Evolutionary conservation across 2,888 invertebrate species (phyloP).

Genomic region (Macrosoma leucophasiata): DNA sequence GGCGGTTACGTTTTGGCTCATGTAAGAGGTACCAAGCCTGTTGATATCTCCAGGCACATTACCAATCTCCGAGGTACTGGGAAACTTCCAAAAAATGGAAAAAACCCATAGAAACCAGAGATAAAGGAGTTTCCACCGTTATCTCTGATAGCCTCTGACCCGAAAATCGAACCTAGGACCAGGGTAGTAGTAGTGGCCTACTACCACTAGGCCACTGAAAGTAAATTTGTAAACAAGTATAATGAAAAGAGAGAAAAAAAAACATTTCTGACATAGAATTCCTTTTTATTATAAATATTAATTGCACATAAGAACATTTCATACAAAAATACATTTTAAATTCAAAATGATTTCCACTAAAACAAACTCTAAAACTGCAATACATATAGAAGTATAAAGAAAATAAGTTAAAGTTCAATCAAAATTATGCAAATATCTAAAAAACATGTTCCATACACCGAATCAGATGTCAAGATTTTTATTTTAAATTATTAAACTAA

Average conservation of each 20-base stretch:
- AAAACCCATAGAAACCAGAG: too few species aligned
- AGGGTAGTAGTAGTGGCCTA: too few species aligned
- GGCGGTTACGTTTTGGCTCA: too few species aligned
- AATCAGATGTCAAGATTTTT: slow-evolving; percentile 56
- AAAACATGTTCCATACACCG: slow-evolving; percentile 18
- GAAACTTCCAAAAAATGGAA: too few species aligned
- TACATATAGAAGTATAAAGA: slow-evolving; percentile 25
- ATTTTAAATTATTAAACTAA: slow-evolving; percentile 20
- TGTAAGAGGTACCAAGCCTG: too few species aligned
- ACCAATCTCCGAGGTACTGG: too few species aligned
- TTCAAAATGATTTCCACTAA: slow-evolving; percentile 65
- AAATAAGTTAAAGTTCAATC: too few species aligned
- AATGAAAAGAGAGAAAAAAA: slow-evolving; percentile 18
- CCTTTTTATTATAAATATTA: slow-evolving; percentile 71
- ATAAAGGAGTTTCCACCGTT: too few species aligned
- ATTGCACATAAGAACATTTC: slow-evolving; percentile 71
- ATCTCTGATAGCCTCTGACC: too few species aligned
- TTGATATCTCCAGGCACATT: too few species aligned
- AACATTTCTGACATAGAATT: slow-evolving; percentile 49
- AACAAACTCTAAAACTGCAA: slow-evolving; percentile 62
- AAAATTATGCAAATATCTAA: slow-evolving; percentile 28
- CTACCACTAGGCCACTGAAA: too few species aligned
- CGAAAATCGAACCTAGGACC: too few species aligned
- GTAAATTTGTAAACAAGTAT: neutral
- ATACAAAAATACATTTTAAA: slow-evolving; percentile 74